Conservation (phyloP, 2,888 invertebrate species). For the Gymnoscelis rufifasciata region DNA sequence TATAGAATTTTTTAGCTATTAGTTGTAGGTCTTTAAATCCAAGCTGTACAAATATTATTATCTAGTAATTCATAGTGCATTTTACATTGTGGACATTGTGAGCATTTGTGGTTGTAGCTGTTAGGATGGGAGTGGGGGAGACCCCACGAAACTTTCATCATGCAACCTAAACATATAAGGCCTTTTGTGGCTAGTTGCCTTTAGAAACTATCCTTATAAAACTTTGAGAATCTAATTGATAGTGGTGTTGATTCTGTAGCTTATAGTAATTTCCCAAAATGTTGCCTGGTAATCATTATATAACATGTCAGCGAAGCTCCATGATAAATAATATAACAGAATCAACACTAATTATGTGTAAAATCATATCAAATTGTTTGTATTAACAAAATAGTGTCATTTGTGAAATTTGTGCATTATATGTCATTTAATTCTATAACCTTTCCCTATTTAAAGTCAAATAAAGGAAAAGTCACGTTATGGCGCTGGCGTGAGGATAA, state of each 20-base stretch:
- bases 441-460: conserved; percentile 23
- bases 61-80: conserved; percentile 74
- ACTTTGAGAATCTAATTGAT: conserved; percentile 23
- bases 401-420: conserved; percentile 33
- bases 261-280: too few species aligned
- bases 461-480: conserved; percentile 24
- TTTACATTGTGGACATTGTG: conserved; percentile 71
- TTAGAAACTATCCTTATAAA: conserved; percentile 19
- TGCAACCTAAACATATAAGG: conserved; percentile 11
- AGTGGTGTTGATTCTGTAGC: conserved; percentile 14
- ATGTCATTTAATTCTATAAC: conserved; percentile 32
- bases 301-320: too few species aligned
- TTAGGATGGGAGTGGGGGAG: conserved; percentile 52
- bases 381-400: conserved; percentile 33
- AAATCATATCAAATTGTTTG: conserved; percentile 53
- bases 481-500: conserved; percentile 12
- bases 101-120: conserved; percentile 64
- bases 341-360: conserved; percentile 22
- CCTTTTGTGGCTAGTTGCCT: conserved; percentile 19
- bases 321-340: neutral
- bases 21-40: conserved; percentile 73
- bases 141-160: conserved; percentile 12
- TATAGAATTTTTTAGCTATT: conserved; percentile 70
- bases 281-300: too few species aligned
- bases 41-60: conserved; percentile 73